These are phyloP conservation scores for Sceliomorpha sp. DNA, from an alignment of 2,888 invertebrate genomes.

Conservation along the genomic window DNA sequence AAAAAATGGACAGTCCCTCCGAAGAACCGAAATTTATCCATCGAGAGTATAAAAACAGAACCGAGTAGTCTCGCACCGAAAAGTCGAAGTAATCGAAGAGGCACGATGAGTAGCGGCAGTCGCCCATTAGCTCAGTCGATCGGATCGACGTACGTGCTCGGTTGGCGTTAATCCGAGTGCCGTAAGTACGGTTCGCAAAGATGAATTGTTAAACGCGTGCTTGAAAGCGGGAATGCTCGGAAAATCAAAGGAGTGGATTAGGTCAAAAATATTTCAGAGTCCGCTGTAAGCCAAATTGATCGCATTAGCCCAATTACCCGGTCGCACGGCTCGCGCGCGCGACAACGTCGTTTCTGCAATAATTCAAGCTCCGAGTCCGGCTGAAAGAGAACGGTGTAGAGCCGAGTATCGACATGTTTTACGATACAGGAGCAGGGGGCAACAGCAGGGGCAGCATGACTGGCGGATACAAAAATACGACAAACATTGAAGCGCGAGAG, in stretches of 20 bases:
- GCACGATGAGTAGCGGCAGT: neutral
- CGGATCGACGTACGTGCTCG: neutral
- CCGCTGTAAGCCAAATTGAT: slow-evolving; percentile 23
- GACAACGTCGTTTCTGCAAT: slow-evolving; percentile 11
- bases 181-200: neutral
- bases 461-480: slow-evolving; percentile 36
- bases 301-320: slow-evolving; percentile 43
- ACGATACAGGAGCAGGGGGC: too few species aligned
- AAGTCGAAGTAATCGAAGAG: too few species aligned
- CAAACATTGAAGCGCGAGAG: slow-evolving; percentile 14
- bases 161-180: neutral
- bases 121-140: neutral
- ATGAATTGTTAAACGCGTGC: slow-evolving; percentile 21
- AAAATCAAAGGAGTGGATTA: slow-evolving; percentile 16
- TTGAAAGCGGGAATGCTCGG: slow-evolving; percentile 2
- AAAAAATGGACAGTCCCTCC: too few species aligned
- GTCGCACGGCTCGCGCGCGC: slow-evolving; percentile 5
- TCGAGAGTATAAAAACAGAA: too few species aligned
- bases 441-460: too few species aligned
- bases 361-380: slow-evolving; percentile 22
- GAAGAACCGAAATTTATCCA: too few species aligned
- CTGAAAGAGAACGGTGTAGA: slow-evolving; percentile 4
- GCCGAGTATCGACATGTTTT: neutral
- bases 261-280: slow-evolving; percentile 27
- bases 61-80: too few species aligned